Evolutionary conservation across 2,888 invertebrate genomes (phyloP).

Genomic region (Lypha dubia): DNA sequence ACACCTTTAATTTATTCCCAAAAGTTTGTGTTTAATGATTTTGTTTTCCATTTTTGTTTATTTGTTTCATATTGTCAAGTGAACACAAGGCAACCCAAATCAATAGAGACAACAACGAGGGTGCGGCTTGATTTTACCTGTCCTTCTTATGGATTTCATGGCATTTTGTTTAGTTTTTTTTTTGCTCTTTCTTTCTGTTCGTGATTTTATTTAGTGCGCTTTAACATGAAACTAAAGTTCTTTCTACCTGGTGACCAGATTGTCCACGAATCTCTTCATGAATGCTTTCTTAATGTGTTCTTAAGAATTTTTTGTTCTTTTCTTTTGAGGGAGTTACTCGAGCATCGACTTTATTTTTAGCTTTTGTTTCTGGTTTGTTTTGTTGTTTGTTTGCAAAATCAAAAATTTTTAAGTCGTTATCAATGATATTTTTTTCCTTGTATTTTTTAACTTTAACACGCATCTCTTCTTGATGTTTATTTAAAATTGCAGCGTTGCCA

Average conservation of each 20-base stretch:
- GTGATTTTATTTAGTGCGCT: constrained; percentile 20
- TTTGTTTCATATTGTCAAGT: constrained; percentile 24
- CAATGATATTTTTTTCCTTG: background rate
- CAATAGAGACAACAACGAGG: constrained; percentile 48
- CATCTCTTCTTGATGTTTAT: background rate
- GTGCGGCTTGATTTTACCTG: constrained; percentile 57
- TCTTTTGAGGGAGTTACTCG: background rate
- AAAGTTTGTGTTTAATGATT: constrained; percentile 31
- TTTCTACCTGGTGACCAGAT: background rate
- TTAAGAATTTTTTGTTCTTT: background rate
- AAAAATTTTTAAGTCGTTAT: constrained; percentile 17
- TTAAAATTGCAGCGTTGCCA: no score
- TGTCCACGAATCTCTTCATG: constrained; percentile 6
- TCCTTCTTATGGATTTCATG: constrained; percentile 56
- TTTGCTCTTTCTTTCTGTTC: constrained; percentile 6
- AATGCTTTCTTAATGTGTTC: background rate
- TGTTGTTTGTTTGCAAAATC: background rate
- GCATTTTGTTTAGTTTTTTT: no score
- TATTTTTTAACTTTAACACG: constrained; percentile 2
- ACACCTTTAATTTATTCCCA: constrained; percentile 26
- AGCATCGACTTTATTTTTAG: constrained; percentile 13
- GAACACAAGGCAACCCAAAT: constrained; percentile 53
- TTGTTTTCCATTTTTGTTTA: background rate
- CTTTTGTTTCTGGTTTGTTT: background rate
- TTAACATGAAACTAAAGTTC: constrained; percentile 36